Conservation (phyloP, 2,797 vertebrate species). For the Masticophis lateralis region DNA sequence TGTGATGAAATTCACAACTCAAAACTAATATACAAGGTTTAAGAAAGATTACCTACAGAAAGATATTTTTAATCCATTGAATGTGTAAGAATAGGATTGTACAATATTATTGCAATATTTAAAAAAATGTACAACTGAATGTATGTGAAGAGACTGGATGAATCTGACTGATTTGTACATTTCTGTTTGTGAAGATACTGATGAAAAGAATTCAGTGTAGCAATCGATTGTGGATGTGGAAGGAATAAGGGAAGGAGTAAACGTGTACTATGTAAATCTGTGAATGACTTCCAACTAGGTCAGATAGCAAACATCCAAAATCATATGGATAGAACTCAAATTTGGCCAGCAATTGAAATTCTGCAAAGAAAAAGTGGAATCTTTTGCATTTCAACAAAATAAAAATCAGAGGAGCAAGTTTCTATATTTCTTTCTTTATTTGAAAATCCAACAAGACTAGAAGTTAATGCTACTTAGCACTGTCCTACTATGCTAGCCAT, state of each 20-base stretch:
- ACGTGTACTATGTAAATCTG: neutral
- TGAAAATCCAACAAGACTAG: neutral
- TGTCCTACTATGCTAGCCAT: neutral
- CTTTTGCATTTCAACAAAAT: neutral
- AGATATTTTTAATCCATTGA: neutral
- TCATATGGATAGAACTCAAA: neutral
- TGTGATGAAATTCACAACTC: neutral
- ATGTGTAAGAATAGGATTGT: neutral
- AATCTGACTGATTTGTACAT: neutral
- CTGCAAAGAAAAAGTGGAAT: neutral
- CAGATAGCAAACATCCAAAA: neutral
- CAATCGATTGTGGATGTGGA: neutral
- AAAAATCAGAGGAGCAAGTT: neutral
- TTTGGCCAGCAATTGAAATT: neutral
- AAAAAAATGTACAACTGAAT: neutral
- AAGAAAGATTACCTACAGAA: neutral
- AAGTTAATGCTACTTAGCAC: neutral
- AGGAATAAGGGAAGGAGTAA: neutral
- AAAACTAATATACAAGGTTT: neutral
- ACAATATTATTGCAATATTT: neutral
- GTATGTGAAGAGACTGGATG: neutral
- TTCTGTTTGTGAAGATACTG: neutral
- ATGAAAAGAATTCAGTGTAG: neutral
- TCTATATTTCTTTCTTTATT: neutral
- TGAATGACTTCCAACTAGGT: neutral